Conservation (phyloP, 2,888 invertebrate genomes). For the Hymenopus coronatus region DNA sequence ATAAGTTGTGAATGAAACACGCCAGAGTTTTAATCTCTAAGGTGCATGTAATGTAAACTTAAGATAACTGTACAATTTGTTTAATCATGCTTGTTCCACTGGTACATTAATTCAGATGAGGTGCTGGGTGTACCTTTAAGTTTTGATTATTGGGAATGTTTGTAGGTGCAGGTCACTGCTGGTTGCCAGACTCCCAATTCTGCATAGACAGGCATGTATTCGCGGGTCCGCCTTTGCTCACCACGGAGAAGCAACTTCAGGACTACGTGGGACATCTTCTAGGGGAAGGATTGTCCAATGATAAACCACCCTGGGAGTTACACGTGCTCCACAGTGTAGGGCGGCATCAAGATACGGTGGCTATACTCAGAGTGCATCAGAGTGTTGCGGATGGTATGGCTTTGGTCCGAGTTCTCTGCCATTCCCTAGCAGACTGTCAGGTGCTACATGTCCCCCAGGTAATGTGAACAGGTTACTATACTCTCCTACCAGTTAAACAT, state of each 20-base stretch:
- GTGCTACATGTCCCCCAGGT: constrained; percentile 36
- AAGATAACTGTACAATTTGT: too few species aligned
- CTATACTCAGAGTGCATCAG: constrained; percentile 52
- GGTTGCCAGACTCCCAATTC: constrained; percentile 51
- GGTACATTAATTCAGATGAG: too few species aligned
- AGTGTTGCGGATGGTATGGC: constrained; percentile 54
- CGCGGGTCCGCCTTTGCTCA: constrained; percentile 42
- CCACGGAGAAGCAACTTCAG: constrained; percentile 39
- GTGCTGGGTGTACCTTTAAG: too few species aligned
- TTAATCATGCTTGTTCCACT: too few species aligned
- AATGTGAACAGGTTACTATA: neutral
- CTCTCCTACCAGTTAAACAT: too few species aligned
- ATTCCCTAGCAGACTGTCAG: constrained; percentile 37
- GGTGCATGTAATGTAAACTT: too few species aligned
- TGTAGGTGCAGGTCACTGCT: constrained; percentile 47
- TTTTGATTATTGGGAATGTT: neutral
- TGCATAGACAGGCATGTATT: constrained; percentile 52
- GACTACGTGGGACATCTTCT: constrained; percentile 49
- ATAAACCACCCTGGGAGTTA: constrained; percentile 55
- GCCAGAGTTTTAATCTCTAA: too few species aligned
- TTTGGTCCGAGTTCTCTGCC: constrained; percentile 43
- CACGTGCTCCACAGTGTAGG: constrained; percentile 47
- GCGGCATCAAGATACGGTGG: constrained; percentile 44
- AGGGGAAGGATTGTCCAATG: constrained; percentile 45
- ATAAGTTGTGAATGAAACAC: too few species aligned